Base-by-base conservation (phyloP, 2,888 invertebrate genomes). In the Ophraella communa region DNA sequence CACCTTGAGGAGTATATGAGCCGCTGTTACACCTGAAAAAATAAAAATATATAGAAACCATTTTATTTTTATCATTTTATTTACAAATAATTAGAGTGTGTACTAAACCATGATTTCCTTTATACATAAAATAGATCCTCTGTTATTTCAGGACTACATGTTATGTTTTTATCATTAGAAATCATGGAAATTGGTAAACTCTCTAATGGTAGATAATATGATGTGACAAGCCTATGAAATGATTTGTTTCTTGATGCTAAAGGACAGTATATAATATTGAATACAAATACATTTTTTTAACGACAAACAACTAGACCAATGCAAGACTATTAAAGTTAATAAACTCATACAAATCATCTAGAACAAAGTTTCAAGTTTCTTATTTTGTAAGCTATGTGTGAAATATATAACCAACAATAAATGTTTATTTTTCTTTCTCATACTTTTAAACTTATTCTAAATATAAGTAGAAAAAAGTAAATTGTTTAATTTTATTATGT, bases 1-100 rank as follows among this genome's bases (percentile, higher is more conserved):
- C 89, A 59, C 87, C 88, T 67, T 87, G 86, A 24, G 88, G 87
- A 53, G 88, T 88, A 69, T 83, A 83, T 21, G 82, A 79, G 33
- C 81, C 82, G 47, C 81, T 81, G 54, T 76, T 74, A 71, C 79
- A 80, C 71, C 81, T 81, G 76, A 5, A 51, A 51, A 17, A 21
- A 21, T 18, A 47, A 21, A 30, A 1, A 30, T 11, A 10, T 10
- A 0, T 30, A 11, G 30, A 8, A 30, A 11, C 30, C 30, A 30
- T 30, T 35, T 11, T n/a, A n/a, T 14, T 35, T 35, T 35, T 35
- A 35, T 30, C 11, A 30, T 30, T 10, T 30, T 30, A 30, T 30
- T 30, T 8, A 0, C 2, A 30, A 0, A 2, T 30, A 8, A 30
- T 30, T 30, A 30, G 10, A 30, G 30, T 35, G 35, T 35, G 0